Evolutionary conservation across 2,888 invertebrate species (phyloP).

Genomic region (Rhamphomyia laevipes): DNA sequence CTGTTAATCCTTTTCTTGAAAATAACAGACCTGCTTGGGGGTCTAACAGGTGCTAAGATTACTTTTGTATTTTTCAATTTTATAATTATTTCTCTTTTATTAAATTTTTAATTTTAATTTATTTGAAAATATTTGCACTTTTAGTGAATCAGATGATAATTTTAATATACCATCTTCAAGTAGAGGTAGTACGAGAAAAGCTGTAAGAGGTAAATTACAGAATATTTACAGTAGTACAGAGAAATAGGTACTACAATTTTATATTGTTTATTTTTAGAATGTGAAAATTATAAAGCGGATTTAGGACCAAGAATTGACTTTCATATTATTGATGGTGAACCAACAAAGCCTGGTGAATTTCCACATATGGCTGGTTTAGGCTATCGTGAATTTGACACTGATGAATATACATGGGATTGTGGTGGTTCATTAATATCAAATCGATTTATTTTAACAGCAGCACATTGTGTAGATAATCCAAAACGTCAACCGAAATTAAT

Average conservation of each 20-base stretch:
- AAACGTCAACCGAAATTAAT: conserved; percentile 20
- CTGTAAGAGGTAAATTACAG: too few species aligned
- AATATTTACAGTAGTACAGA: too few species aligned
- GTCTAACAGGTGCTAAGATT: conserved; percentile 11
- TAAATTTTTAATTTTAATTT: not conserved
- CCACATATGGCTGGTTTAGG: conserved; percentile 33
- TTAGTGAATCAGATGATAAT: too few species aligned
- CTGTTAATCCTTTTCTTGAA: not conserved
- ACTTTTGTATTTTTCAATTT: not conserved
- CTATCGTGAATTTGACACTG: conserved; percentile 15
- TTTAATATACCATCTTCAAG: conserved; percentile 12
- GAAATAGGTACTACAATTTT: too few species aligned
- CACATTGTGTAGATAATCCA: conserved; percentile 26
- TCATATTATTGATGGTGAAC: conserved; percentile 28
- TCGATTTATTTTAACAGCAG: conserved; percentile 28
- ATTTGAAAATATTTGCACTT: too few species aligned
- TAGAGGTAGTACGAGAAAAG: too few species aligned
- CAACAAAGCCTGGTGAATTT: conserved; percentile 23
- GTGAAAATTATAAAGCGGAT: too few species aligned
- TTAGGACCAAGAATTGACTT: too few species aligned
- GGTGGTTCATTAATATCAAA: conserved; percentile 28
- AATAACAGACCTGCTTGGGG: conserved; percentile 2
- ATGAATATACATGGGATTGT: conserved; percentile 21
- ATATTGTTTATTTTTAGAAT: too few species aligned
- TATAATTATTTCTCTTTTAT: not conserved